phyloP scores from a whole-genome alignment of 2,797 vertebrate species.

The Delichon dasypus region DNA sequence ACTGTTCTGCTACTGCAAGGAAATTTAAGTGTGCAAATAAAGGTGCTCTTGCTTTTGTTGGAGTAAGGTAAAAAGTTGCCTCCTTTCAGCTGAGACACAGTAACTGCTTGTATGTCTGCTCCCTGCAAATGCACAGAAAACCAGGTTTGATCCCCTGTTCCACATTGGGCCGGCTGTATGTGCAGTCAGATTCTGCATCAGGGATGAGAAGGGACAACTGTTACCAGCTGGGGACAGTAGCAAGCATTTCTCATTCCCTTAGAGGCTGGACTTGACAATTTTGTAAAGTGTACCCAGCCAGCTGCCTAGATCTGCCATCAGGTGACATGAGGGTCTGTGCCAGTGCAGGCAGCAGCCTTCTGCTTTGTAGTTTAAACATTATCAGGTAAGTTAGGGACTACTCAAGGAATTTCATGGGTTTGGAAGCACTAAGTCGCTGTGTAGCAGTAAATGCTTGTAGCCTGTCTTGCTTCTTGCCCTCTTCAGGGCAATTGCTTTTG shows the following conservation, averaged over 20 bases:
- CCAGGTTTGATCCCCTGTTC: neutral
- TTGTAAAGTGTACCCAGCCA: neutral
- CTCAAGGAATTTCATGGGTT: neutral
- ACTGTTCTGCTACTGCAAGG: neutral
- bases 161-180: rapidly evolving
- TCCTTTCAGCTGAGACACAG: neutral
- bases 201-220: neutral
- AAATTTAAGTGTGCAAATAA: neutral
- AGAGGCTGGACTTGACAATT: neutral
- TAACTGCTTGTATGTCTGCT: neutral
- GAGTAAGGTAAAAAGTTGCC: neutral
- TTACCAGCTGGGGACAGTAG: neutral
- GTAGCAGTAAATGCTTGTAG: neutral
- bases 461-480: neutral
- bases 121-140: neutral
- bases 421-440: neutral
- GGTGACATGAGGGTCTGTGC: neutral
- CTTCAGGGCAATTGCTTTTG: neutral
- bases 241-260: neutral
- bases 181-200: neutral
- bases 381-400: neutral
- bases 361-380: neutral
- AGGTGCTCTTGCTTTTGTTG: neutral
- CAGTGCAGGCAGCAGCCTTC: neutral
- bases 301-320: neutral